Evolutionary conservation across 2,113 vertebrate species (phyloP).

Genomic region (Alosa alosa): DNA sequence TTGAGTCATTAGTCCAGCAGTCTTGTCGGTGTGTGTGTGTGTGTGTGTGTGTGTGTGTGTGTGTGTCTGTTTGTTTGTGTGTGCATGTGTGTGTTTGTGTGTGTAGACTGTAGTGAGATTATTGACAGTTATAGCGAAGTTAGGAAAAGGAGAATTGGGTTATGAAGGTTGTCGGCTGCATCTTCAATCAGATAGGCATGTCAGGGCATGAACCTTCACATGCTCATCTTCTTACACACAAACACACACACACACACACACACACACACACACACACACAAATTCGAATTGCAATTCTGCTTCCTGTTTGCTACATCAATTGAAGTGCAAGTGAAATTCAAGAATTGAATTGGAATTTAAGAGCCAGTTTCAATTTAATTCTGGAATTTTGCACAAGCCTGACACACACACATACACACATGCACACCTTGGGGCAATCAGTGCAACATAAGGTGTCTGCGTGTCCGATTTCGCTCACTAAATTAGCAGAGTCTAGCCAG

Average conservation of each 20-base stretch:
- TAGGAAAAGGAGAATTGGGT: background rate
- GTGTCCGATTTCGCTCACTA: background rate
- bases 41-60: background rate
- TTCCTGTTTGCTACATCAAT: too few relatives aligned
- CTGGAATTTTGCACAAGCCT: too few relatives aligned
- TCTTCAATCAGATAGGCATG: conserved; percentile 34
- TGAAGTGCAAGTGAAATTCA: too few relatives aligned
- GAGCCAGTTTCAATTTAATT: too few relatives aligned
- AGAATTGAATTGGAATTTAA: too few relatives aligned
- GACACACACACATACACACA: background rate
- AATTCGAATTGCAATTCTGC: too few relatives aligned
- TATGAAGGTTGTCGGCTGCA: conserved; percentile 29
- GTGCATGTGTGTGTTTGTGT: background rate
- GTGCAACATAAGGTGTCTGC: background rate
- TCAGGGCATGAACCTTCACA: conserved; percentile 45
- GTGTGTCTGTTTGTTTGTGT: background rate
- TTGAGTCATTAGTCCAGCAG: background rate
- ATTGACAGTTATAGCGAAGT: background rate
- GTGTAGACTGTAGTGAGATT: background rate
- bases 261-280: background rate
- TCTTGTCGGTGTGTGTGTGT: background rate
- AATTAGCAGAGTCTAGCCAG: background rate
- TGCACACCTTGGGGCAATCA: background rate
- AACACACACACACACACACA: background rate
- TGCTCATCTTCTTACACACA: background rate